Percentiles rank a stretch among this genome's conserved stretches.
Evolutionary conservation across 2,113 vertebrate genomes (phyloP).

Genomic region (Oxyruncus cristatus): DNA sequence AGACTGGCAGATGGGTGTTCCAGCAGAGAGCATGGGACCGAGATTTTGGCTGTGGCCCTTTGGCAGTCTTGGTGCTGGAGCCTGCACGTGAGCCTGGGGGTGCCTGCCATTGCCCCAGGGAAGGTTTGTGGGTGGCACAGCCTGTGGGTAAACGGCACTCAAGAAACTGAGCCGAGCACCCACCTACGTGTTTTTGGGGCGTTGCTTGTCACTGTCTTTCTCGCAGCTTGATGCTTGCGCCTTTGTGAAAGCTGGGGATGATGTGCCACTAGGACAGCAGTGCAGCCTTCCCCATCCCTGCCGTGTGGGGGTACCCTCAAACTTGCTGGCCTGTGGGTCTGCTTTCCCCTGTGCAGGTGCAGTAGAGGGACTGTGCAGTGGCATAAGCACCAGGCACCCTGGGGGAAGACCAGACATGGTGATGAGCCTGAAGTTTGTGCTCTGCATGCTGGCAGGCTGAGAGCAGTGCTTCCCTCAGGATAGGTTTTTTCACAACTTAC

Average conservation of each 20-base stretch:
- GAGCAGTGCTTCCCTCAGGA: background rate
- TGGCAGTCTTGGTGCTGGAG: background rate
- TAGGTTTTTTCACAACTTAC: background rate
- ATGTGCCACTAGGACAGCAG: background rate
- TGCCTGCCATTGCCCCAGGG: background rate
- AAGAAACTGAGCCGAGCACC: background rate
- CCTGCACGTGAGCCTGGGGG: background rate
- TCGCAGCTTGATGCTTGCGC: background rate
- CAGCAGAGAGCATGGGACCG: background rate
- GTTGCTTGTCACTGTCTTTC: background rate
- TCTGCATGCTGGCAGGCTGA: background rate
- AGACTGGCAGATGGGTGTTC: background rate
- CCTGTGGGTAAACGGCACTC: conserved; percentile 36
- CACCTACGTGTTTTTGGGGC: conserved; percentile 36
- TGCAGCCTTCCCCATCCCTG: background rate
- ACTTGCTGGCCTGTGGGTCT: background rate
- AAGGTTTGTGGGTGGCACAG: conserved; percentile 34
- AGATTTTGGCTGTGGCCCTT: background rate
- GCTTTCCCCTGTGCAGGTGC: background rate
- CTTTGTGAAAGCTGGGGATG: background rate
- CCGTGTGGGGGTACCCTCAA: rapidly evolving
- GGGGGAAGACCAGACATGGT: background rate
- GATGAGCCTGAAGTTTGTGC: background rate
- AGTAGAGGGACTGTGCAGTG: background rate
- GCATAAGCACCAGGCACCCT: background rate